phyloP scores from a whole-genome alignment of 2,797 vertebrate genomes.

The Nannoperca australis region DNA sequence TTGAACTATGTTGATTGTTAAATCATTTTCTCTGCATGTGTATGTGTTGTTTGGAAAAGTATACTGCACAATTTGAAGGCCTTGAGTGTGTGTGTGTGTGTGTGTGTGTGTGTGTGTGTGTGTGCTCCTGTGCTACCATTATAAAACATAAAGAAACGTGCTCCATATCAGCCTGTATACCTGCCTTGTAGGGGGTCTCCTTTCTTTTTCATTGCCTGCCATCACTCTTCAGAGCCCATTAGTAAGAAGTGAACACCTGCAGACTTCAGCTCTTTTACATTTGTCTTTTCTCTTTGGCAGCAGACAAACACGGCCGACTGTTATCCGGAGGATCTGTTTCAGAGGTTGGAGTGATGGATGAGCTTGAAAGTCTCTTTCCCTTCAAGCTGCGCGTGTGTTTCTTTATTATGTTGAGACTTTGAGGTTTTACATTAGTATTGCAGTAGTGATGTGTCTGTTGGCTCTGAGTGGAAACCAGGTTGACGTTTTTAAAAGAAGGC shows the following conservation, averaged over 20 bases:
- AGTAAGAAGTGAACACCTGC: slow-evolving; percentile 3
- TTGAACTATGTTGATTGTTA: not conserved
- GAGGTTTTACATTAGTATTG: not conserved
- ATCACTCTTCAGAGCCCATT: slow-evolving; percentile 38
- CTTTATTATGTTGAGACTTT: not conserved
- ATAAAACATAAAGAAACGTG: slow-evolving; percentile 1
- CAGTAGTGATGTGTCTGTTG: not conserved
- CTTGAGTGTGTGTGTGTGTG: too few relatives aligned
- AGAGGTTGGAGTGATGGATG: slow-evolving; percentile 34
- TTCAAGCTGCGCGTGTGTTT: not conserved
- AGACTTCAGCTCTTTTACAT: slow-evolving; percentile 9
- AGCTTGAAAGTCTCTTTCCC: not conserved
- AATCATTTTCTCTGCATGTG: not conserved
- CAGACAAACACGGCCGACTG: slow-evolving; percentile 18
- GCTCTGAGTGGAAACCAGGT: not conserved
- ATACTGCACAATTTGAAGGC: not conserved
- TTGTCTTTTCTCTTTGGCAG: slow-evolving; percentile 39
- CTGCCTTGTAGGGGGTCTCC: not conserved
- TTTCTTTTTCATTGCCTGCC: slow-evolving; percentile 20
- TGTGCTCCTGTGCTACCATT: not conserved
- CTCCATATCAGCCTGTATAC: slow-evolving; percentile 8
- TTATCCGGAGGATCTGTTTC: slow-evolving; percentile 30
- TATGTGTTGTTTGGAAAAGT: not conserved
- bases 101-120: too few relatives aligned
- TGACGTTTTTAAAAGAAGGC: not conserved